Evolutionary conservation across 1,140 invertebrate species (phyloP).

Genomic region (Achroia grisella): DNA sequence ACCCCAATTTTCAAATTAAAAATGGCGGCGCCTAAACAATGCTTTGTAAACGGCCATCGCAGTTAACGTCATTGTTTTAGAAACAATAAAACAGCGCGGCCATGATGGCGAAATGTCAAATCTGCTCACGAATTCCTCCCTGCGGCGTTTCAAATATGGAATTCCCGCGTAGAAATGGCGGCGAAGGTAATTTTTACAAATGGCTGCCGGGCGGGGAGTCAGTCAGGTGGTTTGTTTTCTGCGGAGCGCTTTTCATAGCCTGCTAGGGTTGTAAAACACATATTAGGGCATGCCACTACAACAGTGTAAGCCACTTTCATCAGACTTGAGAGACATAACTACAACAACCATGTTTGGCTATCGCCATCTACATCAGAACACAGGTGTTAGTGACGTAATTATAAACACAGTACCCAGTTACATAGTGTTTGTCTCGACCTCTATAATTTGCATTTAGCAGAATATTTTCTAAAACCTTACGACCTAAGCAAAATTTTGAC

Average conservation of each 20-base stretch:
- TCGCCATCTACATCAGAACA: not conserved
- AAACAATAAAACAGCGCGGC: constrained; percentile 61
- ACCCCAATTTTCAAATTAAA: constrained; percentile 65
- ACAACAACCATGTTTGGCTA: no score
- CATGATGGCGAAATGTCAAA: constrained; percentile 64
- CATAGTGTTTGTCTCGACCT: constrained; percentile 39
- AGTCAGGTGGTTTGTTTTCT: constrained; percentile 48
- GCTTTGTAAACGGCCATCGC: constrained; percentile 45
- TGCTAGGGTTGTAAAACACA: constrained; percentile 23
- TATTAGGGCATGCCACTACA: not conserved
- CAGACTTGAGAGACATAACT: no score
- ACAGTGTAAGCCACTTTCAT: not conserved
- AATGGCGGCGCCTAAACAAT: constrained; percentile 65
- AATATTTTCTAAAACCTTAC: constrained; percentile 57
- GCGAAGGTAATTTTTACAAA: constrained; percentile 68
- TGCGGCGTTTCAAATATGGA: constrained; percentile 66
- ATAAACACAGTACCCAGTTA: constrained; percentile 33
- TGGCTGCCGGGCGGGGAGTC: constrained; percentile 54
- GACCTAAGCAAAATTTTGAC: constrained; percentile 45
- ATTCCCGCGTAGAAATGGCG: constrained; percentile 65
- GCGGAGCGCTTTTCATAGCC: constrained; percentile 33
- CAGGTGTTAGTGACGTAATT: constrained; percentile 36
- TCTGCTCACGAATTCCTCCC: constrained; percentile 57
- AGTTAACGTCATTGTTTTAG: constrained; percentile 49
- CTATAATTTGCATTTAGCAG: constrained; percentile 58